Conservation (phyloP, 2,888 invertebrate genomes). For the Lochmaea capreae region DNA sequence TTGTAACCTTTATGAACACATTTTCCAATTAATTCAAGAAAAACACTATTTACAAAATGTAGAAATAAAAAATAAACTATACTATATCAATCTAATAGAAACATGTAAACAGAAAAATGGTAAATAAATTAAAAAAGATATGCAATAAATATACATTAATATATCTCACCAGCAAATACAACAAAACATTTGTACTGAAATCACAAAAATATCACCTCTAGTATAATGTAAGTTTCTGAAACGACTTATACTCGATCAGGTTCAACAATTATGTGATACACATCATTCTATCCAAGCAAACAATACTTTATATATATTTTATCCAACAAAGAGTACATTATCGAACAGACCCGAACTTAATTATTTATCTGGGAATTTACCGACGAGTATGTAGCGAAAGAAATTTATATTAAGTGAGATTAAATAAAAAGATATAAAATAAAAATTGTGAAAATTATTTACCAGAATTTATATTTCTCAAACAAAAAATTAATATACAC, state of each 20-base stretch:
- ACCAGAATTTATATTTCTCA: not conserved
- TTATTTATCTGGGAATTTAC: no score
- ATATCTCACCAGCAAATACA: constrained; percentile 32
- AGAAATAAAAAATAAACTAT: constrained; percentile 18
- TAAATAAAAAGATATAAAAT: not conserved
- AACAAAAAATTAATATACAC: not conserved
- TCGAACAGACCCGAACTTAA: not conserved
- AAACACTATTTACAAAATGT: constrained; percentile 20
- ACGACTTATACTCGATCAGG: constrained; percentile 15
- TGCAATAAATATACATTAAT: constrained; percentile 30
- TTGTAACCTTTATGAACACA: constrained; percentile 26
- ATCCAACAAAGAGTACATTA: constrained; percentile 1
- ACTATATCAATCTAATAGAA: constrained; percentile 5
- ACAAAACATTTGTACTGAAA: constrained; percentile 50
- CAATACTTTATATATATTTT: not conserved
- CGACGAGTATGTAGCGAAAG: no score
- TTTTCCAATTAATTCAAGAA: constrained; percentile 18
- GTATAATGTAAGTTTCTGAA: constrained; percentile 30
- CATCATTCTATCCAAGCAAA: not conserved
- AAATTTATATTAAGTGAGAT: not conserved
- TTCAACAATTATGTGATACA: constrained; percentile 4
- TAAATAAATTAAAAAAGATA: constrained; percentile 15
- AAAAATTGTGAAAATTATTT: not conserved
- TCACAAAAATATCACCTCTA: constrained; percentile 53
- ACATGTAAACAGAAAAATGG: constrained; percentile 20